Conservation (phyloP, 2,113 vertebrate genomes). For the Rhagologus leucostigma region DNA sequence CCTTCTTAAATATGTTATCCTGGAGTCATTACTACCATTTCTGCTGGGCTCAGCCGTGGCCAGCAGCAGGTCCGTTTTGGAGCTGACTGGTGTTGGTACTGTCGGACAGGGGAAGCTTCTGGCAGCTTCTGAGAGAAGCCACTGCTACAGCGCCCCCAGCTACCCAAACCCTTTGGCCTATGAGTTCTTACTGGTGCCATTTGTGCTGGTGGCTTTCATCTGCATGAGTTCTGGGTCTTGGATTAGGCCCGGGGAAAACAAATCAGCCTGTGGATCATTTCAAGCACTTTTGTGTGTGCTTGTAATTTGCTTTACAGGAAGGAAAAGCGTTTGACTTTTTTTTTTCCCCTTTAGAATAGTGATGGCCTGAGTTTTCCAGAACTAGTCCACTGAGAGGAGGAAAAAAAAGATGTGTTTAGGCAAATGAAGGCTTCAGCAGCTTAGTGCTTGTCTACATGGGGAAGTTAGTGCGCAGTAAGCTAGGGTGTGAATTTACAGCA, state of each 20-base stretch:
- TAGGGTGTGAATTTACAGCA: slow-evolving; percentile 60
- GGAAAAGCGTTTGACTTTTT: background rate
- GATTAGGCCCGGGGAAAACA: rapidly evolving
- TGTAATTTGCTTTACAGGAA: background rate
- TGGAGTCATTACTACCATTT: background rate
- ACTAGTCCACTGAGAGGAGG: background rate
- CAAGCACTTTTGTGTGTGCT: background rate
- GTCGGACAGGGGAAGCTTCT: background rate
- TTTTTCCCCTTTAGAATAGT: background rate
- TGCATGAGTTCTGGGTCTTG: background rate
- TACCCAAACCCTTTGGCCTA: background rate
- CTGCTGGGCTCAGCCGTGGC: background rate
- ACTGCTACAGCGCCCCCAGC: rapidly evolving
- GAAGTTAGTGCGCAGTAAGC: slow-evolving; percentile 67
- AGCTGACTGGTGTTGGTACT: background rate
- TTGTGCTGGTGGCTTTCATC: background rate
- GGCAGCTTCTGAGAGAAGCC: background rate
- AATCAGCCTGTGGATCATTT: background rate
- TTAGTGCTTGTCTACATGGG: slow-evolving; percentile 65
- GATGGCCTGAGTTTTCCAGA: background rate
- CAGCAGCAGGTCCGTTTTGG: background rate
- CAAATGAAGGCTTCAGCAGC: slow-evolving; percentile 29
- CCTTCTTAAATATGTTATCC: background rate
- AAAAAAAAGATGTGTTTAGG: background rate
- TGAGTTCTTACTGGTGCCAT: background rate